phyloP scores from a whole-genome alignment of 2,888 invertebrate species.

The Idaea straminata region DNA sequence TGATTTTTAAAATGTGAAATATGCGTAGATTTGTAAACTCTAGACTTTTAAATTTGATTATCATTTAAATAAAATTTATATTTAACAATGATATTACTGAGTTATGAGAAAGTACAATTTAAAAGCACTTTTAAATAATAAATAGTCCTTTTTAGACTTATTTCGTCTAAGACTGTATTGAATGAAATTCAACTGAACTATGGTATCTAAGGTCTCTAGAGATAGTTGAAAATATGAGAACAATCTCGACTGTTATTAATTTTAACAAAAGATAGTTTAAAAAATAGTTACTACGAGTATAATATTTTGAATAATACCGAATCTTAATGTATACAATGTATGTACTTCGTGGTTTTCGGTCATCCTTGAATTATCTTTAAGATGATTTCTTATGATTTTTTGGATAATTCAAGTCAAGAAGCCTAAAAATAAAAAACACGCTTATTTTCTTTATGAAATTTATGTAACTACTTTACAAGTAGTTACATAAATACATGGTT shows the following conservation, averaged over 20 bases:
- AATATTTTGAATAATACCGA: background rate
- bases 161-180: background rate
- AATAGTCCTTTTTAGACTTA: background rate
- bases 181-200: background rate
- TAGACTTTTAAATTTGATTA: no score
- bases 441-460: background rate
- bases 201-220: background rate
- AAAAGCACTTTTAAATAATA: no score
- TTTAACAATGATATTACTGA: no score
- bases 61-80: no score
- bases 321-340: background rate
- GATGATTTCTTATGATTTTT: background rate
- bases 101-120: no score
- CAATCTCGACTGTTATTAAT: background rate
- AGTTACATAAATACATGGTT: no score
- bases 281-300: background rate
- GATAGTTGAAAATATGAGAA: background rate
- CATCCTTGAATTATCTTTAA: background rate
- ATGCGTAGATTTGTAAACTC: no score
- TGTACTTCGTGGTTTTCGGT: background rate
- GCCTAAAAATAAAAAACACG: background rate
- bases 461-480: no score
- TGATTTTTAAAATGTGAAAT: no score
- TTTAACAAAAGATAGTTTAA: slow-evolving; percentile 1
- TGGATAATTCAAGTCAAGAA: background rate